These are phyloP conservation scores for Echeneis naucrates DNA, from an alignment of 2,797 vertebrate species.

Conservation along the genomic window DNA sequence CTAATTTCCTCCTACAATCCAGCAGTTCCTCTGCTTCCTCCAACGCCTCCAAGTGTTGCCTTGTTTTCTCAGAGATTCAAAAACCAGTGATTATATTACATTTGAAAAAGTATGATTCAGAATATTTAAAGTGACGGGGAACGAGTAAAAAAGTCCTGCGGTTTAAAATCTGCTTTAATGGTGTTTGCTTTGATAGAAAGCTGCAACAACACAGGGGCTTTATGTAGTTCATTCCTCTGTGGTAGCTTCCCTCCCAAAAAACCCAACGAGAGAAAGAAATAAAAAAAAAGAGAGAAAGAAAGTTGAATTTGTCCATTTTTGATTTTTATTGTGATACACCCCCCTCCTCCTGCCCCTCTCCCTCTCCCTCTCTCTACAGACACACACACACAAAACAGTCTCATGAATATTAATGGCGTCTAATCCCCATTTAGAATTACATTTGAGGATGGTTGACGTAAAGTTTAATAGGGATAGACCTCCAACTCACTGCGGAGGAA, in stretches of 20 bases:
- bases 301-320: constrained; percentile 78
- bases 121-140: not conserved
- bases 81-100: not conserved
- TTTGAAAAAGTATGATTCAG: not conserved
- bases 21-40: not conserved
- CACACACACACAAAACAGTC: constrained; percentile 44
- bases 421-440: constrained; percentile 89
- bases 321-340: constrained; percentile 76
- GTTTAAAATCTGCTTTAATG: not conserved
- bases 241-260: not conserved
- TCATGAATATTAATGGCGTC: constrained; percentile 88
- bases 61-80: not conserved
- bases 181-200: constrained; percentile 9
- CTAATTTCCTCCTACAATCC: not conserved
- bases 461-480: constrained; percentile 85
- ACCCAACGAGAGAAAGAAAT: constrained; percentile 27
- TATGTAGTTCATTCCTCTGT: no score
- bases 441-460: constrained; percentile 85
- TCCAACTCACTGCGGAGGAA: constrained; percentile 73
- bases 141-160: not conserved
- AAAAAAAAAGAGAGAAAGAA: constrained; percentile 43
- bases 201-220: not conserved
- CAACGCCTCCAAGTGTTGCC: not conserved
- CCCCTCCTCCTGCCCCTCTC: constrained; percentile 13
- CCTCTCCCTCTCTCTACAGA: not conserved